Evolutionary conservation across 2,113 vertebrate genomes (phyloP).

Genomic region (Hoplias malabaricus): DNA sequence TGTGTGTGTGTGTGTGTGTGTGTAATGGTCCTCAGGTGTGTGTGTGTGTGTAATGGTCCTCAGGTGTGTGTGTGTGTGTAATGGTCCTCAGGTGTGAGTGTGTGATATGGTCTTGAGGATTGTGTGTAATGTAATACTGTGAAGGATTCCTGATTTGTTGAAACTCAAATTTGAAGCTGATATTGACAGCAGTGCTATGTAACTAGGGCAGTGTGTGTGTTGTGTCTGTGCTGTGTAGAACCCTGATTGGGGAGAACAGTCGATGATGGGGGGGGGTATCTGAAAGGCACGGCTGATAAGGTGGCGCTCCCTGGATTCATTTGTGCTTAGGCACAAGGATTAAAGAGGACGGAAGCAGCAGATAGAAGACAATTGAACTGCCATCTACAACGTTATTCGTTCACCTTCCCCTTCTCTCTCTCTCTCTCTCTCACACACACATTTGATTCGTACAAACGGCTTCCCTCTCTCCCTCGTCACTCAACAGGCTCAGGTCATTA

Average conservation of each 20-base stretch:
- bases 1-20: too few relatives aligned
- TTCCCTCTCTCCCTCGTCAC: slow-evolving; percentile 62
- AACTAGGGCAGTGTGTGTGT: slow-evolving; percentile 29
- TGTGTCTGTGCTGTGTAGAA: slow-evolving; percentile 39
- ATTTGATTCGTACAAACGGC: slow-evolving; percentile 59
- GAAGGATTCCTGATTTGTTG: too few relatives aligned
- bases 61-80: too few relatives aligned
- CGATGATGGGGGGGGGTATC: slow-evolving; percentile 52
- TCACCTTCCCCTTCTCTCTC: slow-evolving; percentile 46
- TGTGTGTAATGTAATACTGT: too few relatives aligned
- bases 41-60: too few relatives aligned
- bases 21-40: too few relatives aligned
- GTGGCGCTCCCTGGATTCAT: slow-evolving; percentile 71
- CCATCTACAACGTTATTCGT: slow-evolving; percentile 67
- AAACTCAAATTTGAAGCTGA: too few relatives aligned
- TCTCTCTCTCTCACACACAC: slow-evolving; percentile 57
- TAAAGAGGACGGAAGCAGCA: slow-evolving; percentile 62
- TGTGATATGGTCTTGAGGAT: too few relatives aligned
- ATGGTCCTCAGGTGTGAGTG: too few relatives aligned
- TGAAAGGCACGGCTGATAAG: slow-evolving; percentile 73
- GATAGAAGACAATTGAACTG: slow-evolving; percentile 79
- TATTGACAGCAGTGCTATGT: too few relatives aligned
- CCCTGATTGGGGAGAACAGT: slow-evolving; percentile 20
- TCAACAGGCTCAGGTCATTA: slow-evolving; percentile 82
- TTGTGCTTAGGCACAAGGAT: slow-evolving; percentile 76